Evolutionary conservation across 2,797 vertebrate genomes (phyloP).

Genomic region (Phylloscopus collybita): DNA sequence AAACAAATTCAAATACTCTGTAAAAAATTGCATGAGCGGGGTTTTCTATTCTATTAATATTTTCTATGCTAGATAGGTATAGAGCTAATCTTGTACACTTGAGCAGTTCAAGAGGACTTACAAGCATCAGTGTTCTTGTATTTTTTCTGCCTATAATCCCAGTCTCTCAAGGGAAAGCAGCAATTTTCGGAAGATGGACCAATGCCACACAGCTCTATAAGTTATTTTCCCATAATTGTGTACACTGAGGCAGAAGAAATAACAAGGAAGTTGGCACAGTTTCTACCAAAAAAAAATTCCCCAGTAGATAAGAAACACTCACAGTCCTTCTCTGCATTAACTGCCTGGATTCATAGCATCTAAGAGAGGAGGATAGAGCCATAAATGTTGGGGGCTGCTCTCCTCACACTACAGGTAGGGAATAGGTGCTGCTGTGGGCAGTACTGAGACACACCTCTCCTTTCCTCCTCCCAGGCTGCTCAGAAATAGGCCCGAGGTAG

Average conservation of each 20-base stretch:
- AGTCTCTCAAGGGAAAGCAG: neutral
- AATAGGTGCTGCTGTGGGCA: neutral
- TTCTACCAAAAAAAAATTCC: neutral
- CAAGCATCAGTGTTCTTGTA: neutral
- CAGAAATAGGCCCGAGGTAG: neutral
- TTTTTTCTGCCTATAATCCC: neutral
- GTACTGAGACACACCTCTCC: neutral
- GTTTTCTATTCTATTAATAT: neutral
- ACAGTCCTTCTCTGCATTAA: neutral
- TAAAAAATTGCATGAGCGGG: neutral
- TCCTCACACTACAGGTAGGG: accelerated
- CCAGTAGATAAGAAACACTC: neutral
- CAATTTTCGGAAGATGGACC: neutral
- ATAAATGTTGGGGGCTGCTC: accelerated
- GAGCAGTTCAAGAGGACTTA: neutral
- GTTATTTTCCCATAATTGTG: neutral
- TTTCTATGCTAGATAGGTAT: neutral
- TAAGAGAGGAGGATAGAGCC: neutral
- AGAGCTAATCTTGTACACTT: neutral
- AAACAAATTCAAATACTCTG: neutral
- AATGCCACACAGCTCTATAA: neutral
- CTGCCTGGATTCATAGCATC: neutral
- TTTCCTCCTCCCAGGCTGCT: neutral
- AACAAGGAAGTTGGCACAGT: neutral
- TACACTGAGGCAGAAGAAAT: neutral